Conservation (phyloP, 2,888 invertebrate species). For the Drosophila siamana region DNA sequence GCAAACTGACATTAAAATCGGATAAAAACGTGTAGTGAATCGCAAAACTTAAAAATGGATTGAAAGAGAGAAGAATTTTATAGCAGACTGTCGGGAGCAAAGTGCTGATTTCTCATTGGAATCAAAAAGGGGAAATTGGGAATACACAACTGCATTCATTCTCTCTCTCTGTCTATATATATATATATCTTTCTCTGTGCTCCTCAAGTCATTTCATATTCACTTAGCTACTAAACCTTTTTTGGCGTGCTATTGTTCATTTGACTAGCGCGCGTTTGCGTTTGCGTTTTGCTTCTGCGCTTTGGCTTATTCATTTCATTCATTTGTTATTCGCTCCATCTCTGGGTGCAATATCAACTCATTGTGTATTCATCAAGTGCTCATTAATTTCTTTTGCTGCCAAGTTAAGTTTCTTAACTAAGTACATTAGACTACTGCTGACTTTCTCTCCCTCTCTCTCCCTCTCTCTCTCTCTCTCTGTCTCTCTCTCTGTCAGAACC, state of each 20-base stretch:
- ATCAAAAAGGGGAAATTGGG: not conserved
- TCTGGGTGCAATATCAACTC: constrained; percentile 19
- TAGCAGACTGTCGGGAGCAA: not conserved
- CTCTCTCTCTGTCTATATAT: too few relatives aligned
- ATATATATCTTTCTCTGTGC: too few relatives aligned
- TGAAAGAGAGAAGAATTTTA: not conserved
- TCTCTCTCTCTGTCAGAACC: not conserved
- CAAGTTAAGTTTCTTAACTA: constrained; percentile 3
- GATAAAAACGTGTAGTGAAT: too few relatives aligned
- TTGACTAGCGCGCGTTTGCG: not conserved
- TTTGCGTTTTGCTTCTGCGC: not conserved
- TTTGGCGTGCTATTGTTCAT: not conserved
- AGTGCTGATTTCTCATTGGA: not conserved
- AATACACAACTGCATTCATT: not conserved
- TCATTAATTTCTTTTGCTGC: constrained; percentile 20
- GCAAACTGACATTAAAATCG: too few relatives aligned
- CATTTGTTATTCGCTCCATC: constrained; percentile 7
- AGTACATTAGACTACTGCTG: constrained; percentile 7
- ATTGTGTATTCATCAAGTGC: constrained; percentile 23
- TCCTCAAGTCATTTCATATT: constrained; percentile 10
- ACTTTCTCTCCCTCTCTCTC: not conserved
- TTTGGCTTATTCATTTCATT: constrained; percentile 13
- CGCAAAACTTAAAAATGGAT: not conserved
- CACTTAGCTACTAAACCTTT: constrained; percentile 3
- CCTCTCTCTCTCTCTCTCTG: not conserved